Percentiles rank a stretch among this genome's conserved stretches.
Conservation (phyloP, 2,113 vertebrate species). For the Grus americana region DNA sequence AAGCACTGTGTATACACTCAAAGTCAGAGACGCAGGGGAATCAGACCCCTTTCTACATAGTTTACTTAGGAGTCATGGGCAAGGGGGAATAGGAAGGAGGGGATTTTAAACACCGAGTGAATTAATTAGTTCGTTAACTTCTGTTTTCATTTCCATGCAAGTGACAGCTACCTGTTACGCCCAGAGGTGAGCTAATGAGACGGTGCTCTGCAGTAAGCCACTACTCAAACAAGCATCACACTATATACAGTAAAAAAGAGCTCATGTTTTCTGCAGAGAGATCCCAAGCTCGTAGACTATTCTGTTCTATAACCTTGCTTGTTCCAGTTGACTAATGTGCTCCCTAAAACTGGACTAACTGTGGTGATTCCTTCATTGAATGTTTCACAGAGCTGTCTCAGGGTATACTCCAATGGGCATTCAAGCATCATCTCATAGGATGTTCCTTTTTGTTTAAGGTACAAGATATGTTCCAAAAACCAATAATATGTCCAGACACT, state of each 20-base stretch:
- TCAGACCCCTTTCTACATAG: background rate
- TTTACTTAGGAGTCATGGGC: background rate
- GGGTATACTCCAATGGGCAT: background rate
- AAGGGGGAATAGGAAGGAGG: background rate
- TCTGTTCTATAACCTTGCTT: background rate
- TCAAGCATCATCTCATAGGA: background rate
- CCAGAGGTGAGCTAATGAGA: background rate
- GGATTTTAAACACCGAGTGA: background rate
- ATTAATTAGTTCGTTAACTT: slow-evolving; percentile 24
- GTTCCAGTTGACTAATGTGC: background rate
- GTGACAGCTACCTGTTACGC: background rate
- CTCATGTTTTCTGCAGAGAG: background rate
- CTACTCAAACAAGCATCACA: background rate
- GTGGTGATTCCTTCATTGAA: background rate
- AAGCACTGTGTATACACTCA: background rate
- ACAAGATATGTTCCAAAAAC: background rate
- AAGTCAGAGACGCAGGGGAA: background rate
- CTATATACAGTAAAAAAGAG: background rate
- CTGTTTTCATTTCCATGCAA: slow-evolving; percentile 22
- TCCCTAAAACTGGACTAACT: background rate
- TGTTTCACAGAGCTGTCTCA: background rate
- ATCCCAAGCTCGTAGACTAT: background rate
- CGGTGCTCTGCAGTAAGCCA: background rate
- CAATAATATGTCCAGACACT: background rate
- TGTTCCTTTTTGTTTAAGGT: background rate